These are phyloP conservation scores for Tokudaia muenninki DNA, from an alignment of 2,797 vertebrate species.

Conservation along the genomic window DNA sequence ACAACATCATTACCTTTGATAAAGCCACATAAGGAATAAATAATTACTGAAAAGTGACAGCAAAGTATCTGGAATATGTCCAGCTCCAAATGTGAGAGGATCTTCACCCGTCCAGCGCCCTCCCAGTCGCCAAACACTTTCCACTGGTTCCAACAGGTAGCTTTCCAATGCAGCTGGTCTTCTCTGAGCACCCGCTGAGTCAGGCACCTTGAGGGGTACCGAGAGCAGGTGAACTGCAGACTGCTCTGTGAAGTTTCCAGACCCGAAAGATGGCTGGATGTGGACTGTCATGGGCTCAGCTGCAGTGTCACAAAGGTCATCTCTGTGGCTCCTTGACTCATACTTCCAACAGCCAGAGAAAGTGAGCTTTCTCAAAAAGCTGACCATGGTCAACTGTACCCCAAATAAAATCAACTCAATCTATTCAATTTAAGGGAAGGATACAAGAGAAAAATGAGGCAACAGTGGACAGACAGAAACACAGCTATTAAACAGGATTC, in stretches of 20 bases:
- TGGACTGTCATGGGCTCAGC: background rate
- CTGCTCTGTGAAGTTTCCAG: background rate
- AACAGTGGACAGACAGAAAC: background rate
- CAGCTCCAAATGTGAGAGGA: background rate
- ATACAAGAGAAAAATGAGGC: background rate
- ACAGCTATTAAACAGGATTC: background rate
- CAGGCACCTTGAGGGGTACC: background rate
- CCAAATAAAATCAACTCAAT: background rate
- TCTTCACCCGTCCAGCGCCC: background rate
- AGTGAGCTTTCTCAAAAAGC: background rate
- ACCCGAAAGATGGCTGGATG: background rate
- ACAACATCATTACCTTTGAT: background rate
- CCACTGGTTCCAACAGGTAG: too few species aligned
- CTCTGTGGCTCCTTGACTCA: background rate
- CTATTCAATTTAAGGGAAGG: background rate
- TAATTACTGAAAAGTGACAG: constrained; percentile 46
- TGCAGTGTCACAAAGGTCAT: background rate
- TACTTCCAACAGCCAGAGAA: background rate
- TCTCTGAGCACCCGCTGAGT: background rate
- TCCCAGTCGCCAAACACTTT: background rate
- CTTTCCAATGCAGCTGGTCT: background rate
- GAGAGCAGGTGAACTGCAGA: background rate
- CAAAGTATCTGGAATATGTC: constrained; percentile 7
- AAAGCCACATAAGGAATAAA: background rate
- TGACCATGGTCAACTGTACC: background rate